These are phyloP conservation scores for Incurvaria masculella DNA, from an alignment of 2,888 invertebrate species.

Conservation along the genomic window DNA sequence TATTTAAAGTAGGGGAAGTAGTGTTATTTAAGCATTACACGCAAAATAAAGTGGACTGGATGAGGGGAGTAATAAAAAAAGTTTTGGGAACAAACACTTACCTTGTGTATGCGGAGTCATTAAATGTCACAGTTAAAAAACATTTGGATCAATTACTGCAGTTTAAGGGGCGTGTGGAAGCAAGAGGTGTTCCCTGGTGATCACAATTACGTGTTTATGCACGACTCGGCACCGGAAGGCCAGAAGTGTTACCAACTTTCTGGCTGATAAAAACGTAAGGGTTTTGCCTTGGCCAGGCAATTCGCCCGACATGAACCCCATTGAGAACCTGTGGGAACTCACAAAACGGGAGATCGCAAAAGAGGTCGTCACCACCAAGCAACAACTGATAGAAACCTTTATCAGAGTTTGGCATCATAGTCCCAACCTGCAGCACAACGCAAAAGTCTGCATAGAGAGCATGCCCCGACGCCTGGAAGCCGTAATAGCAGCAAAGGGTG, in stretches of 20 bases:
- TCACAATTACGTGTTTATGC: too few relatives aligned
- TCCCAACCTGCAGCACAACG: background rate
- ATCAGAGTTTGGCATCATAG: constrained; percentile 11
- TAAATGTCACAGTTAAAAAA: too few relatives aligned
- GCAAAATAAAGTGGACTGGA: too few relatives aligned
- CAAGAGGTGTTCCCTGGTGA: too few relatives aligned
- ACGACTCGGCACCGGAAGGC: too few relatives aligned
- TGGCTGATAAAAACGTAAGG: background rate
- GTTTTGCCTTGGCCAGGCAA: constrained; percentile 16
- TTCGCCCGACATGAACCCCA: constrained; percentile 16
- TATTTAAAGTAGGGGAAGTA: too few relatives aligned
- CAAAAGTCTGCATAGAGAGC: constrained; percentile 6
- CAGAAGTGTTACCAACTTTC: background rate
- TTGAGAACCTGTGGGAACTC: constrained; percentile 18
- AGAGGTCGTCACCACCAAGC: constrained; percentile 14
- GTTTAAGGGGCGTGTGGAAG: too few relatives aligned
- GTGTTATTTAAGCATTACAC: too few relatives aligned
- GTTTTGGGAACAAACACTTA: too few relatives aligned
- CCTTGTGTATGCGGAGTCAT: too few relatives aligned
- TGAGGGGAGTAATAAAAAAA: too few relatives aligned
- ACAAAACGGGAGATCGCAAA: constrained; percentile 16
- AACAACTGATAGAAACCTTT: constrained; percentile 13
- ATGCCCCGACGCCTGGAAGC: constrained; percentile 10
- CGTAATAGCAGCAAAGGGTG: constrained; percentile 10
- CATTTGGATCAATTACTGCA: too few relatives aligned